Evolutionary conservation across 1,140 invertebrate genomes (phyloP), one percentile per base, ranked within the genome.

Genomic region (Sipha flava): DNA sequence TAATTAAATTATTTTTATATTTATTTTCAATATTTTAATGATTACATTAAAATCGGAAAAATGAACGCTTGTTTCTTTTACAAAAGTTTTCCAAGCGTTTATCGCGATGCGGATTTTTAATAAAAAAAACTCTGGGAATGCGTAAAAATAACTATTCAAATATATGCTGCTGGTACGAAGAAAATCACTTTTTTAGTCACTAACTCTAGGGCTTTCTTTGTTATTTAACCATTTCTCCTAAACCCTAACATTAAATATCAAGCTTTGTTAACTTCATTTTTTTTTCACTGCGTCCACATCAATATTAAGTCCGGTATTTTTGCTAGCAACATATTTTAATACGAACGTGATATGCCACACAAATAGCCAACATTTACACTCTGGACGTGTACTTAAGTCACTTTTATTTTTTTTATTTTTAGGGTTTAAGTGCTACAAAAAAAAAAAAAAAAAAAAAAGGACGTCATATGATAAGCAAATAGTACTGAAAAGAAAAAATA

Each of bases 331-430:
- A 77, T 77, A 77, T 77, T 77, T 77, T 77, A 77, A 77, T 77
- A 77, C 73, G 52, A 10, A 77, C 73, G 73, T 77, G 73, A 77
- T 77, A 26, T 77, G 73, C 52, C 73, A 54, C 73, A 77, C 73
- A 77, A 77, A 77, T 77, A 54, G 52, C 73, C 73, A 77, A 77
- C 73, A 77, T 77, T 77, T 77, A 77, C 73, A 77, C 73, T 59
- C 23, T 4, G 73, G 7, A 77, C 73, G 73, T 77, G 49, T 77
- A 18, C 49, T 57, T 77, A 77, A 77, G 14, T 77, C n/a, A n/a
- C n/a, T n/a, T 23, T 26, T 59, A 23, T 59, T 59, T 59, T 77
- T 77, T 54, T 72, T 70, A 45, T 72, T 73, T 75, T 73, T 34
- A 54, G 31, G 70, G 70, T 75, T 75, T 75, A 54, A 75, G 70